phyloP scores from a whole-genome alignment of 2,113 vertebrate species.

The Myodes glareolus region DNA sequence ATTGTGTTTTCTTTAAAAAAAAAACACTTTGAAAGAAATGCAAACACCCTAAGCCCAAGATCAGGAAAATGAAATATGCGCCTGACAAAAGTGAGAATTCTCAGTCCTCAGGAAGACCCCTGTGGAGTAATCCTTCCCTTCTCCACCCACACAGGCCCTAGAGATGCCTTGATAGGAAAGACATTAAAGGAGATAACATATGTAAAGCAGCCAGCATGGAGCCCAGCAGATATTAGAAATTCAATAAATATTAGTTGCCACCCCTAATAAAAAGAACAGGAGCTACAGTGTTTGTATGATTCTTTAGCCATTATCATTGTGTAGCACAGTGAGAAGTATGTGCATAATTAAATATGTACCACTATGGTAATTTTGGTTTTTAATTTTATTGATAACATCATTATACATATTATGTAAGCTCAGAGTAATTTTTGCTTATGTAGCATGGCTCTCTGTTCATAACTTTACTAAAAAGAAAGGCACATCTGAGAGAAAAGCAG shows the following conservation, averaged over 20 bases:
- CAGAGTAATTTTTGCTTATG: constrained; percentile 63
- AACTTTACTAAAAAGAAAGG: constrained; percentile 32
- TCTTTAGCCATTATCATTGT: not conserved
- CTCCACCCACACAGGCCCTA: not conserved
- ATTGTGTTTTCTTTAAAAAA: too few species aligned
- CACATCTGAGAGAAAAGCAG: constrained; percentile 26
- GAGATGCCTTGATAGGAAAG: not conserved
- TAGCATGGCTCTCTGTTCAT: constrained; percentile 27
- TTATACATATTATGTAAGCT: constrained; percentile 58
- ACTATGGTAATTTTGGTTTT: constrained; percentile 49
- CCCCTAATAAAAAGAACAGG: constrained; percentile 57
- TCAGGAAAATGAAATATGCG: not conserved
- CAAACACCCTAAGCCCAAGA: not conserved
- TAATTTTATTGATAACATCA: constrained; percentile 68
- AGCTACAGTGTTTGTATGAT: constrained; percentile 36
- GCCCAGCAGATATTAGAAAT: constrained; percentile 16
- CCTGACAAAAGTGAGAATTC: not conserved
- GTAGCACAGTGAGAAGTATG: constrained; percentile 57
- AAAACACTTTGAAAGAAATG: not conserved
- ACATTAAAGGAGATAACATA: not conserved
- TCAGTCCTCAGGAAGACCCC: not conserved
- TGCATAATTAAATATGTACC: constrained; percentile 61
- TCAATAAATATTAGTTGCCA: constrained; percentile 66
- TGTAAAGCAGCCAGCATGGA: constrained; percentile 4
- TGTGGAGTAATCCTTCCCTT: not conserved